phyloP scores from a whole-genome alignment of 2,888 invertebrate species.

The Nomada lathburiana region DNA sequence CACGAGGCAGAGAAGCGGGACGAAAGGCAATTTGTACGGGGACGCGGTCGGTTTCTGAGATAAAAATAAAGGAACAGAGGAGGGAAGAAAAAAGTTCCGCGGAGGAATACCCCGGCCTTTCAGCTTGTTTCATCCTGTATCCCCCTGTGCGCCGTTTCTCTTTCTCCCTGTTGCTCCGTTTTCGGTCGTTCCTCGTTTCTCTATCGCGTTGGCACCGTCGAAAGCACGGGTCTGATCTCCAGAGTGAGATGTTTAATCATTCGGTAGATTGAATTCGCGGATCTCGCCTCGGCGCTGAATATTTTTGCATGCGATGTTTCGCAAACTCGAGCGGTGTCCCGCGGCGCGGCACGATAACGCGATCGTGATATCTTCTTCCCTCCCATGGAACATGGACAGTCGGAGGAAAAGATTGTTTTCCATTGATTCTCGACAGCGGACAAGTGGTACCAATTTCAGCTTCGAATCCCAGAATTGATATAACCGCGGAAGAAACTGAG shows the following conservation, averaged over 20 bases:
- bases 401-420: constrained; percentile 26
- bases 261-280: constrained; percentile 78
- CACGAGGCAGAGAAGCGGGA: constrained; percentile 72
- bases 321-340: constrained; percentile 50
- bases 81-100: constrained; percentile 61
- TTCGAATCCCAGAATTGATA: constrained; percentile 26
- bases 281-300: constrained; percentile 73
- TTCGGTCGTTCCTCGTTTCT: constrained; percentile 12
- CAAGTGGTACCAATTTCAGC: constrained; percentile 22
- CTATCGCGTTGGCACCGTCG: constrained; percentile 7
- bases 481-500: constrained; percentile 20
- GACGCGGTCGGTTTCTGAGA: constrained; percentile 72
- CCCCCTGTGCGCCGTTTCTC: constrained; percentile 1
- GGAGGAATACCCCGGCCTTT: constrained; percentile 61
- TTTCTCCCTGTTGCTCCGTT: constrained; percentile 18
- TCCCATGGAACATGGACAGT: not conserved
- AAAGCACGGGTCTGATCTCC: constrained; percentile 54
- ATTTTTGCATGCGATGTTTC: constrained; percentile 75
- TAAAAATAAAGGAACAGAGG: constrained; percentile 60
- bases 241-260: constrained; percentile 79
- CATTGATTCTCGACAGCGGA: constrained; percentile 28
- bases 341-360: constrained; percentile 47
- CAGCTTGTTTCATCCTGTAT: constrained; percentile 50
- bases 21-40: constrained; percentile 77
- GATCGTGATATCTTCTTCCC: constrained; percentile 41